These are phyloP conservation scores for Deilephila elpenor DNA, from an alignment of 2,888 invertebrate species.

Conservation along the genomic window DNA sequence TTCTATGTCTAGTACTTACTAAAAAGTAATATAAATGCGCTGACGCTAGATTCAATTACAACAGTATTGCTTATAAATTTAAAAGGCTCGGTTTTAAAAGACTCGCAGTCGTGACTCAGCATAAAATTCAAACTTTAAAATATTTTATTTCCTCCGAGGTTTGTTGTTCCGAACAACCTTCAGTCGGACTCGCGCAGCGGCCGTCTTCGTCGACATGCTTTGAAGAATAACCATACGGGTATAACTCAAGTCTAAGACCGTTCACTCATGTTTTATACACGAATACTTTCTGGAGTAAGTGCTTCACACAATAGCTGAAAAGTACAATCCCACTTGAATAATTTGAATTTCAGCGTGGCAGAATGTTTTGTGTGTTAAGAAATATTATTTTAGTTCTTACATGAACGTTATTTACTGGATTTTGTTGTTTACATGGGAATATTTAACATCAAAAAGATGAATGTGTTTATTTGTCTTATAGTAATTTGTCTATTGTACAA, in stretches of 20 bases:
- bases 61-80: background rate
- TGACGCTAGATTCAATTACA: no score
- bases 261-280: constrained; percentile 1
- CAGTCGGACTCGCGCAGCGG: background rate
- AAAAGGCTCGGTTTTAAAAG: background rate
- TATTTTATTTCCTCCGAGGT: background rate
- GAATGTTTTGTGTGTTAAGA: no score
- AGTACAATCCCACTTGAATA: background rate
- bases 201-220: background rate
- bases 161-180: background rate
- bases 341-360: no score
- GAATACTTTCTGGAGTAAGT: background rate
- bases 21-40: no score
- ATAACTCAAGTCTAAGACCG: background rate
- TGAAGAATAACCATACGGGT: background rate
- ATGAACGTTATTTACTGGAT: no score
- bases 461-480: no score
- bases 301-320: background rate
- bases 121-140: constrained; percentile 1
- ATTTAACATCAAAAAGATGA: no score
- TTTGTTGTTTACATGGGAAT: no score
- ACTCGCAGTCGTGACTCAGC: background rate
- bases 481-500: no score
- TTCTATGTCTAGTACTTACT: no score
- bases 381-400: no score